phyloP scores from a whole-genome alignment of 2,797 vertebrate species.

The Ctenopoma multispine region DNA sequence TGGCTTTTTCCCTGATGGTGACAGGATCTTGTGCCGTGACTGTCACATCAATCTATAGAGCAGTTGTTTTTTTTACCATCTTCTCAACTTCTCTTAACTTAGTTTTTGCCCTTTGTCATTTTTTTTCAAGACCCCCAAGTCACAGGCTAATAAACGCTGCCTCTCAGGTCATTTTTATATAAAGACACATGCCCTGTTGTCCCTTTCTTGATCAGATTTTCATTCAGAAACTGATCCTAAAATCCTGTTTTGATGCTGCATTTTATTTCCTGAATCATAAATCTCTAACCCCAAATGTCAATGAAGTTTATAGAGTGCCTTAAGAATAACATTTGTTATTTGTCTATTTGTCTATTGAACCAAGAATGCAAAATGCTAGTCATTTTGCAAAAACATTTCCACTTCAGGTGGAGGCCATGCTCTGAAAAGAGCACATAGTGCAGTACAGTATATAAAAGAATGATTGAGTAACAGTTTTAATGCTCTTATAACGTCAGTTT shows the following conservation, averaged over 20 bases:
- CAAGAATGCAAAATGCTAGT: conserved; percentile 60
- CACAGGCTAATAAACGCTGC: conserved; percentile 57
- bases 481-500: conserved; percentile 66
- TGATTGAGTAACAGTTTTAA: conserved; percentile 60
- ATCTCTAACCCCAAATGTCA: conserved; percentile 25
- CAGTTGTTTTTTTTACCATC: neutral
- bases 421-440: conserved; percentile 47
- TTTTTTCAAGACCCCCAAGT: conserved; percentile 48
- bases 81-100: conserved; percentile 14
- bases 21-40: conserved; percentile 95
- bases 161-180: conserved; percentile 62
- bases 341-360: conserved; percentile 49
- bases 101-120: conserved; percentile 15
- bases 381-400: conserved; percentile 60
- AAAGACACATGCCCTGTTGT: conserved; percentile 27
- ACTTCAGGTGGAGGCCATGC: conserved; percentile 49
- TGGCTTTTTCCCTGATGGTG: conserved; percentile 94
- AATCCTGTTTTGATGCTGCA: conserved; percentile 46
- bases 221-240: conserved; percentile 18
- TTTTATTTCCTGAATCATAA: conserved; percentile 37
- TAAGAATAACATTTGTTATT: conserved; percentile 41
- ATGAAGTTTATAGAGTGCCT: conserved; percentile 60
- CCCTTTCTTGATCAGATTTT: conserved; percentile 19
- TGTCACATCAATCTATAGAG: conserved; percentile 91
- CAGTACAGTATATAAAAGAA: conserved; percentile 32